Evolutionary conservation across 1,140 invertebrate species (phyloP).

Genomic region (Thereuonema tuberculata): DNA sequence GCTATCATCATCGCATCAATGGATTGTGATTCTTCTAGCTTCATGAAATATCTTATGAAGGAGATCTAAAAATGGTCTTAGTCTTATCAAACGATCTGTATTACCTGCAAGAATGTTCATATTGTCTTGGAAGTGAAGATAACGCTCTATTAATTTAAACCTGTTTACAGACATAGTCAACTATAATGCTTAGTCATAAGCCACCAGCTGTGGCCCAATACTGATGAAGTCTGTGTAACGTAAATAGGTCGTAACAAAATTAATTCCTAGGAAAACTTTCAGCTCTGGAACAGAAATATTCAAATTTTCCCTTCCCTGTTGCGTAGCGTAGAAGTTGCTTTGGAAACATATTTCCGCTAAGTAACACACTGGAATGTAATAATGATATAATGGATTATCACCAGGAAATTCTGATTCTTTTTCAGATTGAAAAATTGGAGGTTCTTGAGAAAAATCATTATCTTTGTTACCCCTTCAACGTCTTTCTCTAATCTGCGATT

Average conservation of each 20-base stretch:
- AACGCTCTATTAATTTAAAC: background rate
- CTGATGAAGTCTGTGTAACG: background rate
- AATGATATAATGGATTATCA: background rate
- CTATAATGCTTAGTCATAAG: background rate
- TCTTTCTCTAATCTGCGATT: too few relatives aligned
- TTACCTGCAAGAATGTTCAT: background rate
- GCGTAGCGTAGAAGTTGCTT: background rate
- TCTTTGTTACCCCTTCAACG: background rate
- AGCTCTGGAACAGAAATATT: background rate
- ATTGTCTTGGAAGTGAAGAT: background rate
- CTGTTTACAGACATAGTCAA: background rate
- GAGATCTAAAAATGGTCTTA: background rate
- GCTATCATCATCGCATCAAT: constrained; percentile 32
- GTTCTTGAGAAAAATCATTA: background rate
- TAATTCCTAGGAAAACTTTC: background rate
- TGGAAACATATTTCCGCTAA: background rate
- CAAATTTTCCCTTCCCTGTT: background rate
- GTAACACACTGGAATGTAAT: background rate
- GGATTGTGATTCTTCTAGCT: background rate
- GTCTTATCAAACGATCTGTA: background rate
- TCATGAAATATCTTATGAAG: background rate
- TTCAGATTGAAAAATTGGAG: background rate
- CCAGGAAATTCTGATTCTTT: background rate
- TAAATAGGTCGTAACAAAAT: background rate
- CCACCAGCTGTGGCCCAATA: background rate